Conservation (phyloP, 2,113 vertebrate species). For the Orycteropus afer region DNA sequence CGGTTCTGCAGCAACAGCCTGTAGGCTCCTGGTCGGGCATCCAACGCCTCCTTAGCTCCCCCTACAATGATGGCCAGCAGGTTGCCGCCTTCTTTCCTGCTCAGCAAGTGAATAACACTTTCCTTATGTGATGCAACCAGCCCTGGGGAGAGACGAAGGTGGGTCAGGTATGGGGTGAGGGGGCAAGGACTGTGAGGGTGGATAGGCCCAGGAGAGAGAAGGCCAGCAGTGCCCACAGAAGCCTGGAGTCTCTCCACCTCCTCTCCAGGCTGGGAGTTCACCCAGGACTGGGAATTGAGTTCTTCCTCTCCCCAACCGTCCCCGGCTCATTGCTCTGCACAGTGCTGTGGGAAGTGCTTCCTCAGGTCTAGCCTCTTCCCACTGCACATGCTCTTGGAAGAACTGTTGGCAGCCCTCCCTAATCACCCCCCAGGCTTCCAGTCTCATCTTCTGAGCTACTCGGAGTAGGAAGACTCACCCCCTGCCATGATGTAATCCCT, state of each 20-base stretch:
- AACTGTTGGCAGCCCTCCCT: not conserved
- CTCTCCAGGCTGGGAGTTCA: not conserved
- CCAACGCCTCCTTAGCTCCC: conserved; percentile 92
- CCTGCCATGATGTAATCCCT: conserved; percentile 93
- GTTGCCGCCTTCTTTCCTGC: conserved; percentile 85
- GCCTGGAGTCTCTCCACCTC: fast-evolving
- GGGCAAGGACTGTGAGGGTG: not conserved
- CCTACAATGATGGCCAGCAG: conserved; percentile 90
- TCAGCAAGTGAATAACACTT: conserved; percentile 87
- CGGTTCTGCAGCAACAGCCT: conserved; percentile 90
- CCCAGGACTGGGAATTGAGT: not conserved
- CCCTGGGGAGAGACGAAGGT: conserved; percentile 83
- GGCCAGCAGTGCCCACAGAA: not conserved
- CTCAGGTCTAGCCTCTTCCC: not conserved
- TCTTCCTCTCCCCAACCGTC: not conserved
- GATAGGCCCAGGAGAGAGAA: not conserved
- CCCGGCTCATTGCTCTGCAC: not conserved
- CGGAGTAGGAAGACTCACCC: conserved; percentile 85
- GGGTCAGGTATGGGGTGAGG: not conserved
- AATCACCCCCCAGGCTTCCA: not conserved
- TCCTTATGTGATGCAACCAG: conserved; percentile 92
- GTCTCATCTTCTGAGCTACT: not conserved
- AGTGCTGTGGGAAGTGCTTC: not conserved
- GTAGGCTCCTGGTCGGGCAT: conserved; percentile 91
- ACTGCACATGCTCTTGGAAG: not conserved